These are phyloP conservation scores for Nipponia nippon DNA, from an alignment of 2,113 vertebrate species.

Conservation along the genomic window DNA sequence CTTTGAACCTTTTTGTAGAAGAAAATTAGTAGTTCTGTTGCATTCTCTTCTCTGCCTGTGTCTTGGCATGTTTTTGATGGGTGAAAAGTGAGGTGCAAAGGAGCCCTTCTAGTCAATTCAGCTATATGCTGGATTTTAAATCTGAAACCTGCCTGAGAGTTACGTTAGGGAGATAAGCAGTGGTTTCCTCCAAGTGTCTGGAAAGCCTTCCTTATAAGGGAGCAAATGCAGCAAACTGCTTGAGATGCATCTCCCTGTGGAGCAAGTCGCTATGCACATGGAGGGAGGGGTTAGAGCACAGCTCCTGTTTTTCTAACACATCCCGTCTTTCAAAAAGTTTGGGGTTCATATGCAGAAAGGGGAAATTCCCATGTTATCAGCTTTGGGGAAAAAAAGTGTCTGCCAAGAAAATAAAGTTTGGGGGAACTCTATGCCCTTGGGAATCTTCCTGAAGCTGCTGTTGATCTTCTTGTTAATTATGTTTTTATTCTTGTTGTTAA, in stretches of 20 bases:
- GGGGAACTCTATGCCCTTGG: not conserved
- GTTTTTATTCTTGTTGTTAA: not conserved
- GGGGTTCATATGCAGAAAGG: not conserved
- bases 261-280: not conserved
- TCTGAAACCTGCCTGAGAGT: not conserved
- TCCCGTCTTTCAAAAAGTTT: not conserved
- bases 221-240: not conserved
- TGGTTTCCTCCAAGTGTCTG: not conserved
- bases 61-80: not conserved
- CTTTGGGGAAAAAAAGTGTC: not conserved
- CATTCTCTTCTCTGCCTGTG: not conserved
- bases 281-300: not conserved
- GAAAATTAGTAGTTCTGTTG: not conserved
- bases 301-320: not conserved
- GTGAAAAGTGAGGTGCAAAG: not conserved
- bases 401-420: not conserved
- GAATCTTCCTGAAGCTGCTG: not conserved
- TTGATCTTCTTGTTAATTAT: not conserved
- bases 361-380: not conserved
- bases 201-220: conserved; percentile 28
- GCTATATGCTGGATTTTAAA: not conserved
- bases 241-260: not conserved
- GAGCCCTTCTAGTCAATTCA: not conserved
- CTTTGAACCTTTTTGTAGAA: not conserved
- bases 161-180: not conserved